These are phyloP conservation scores for Caracal caracal DNA, from an alignment of 2,113 vertebrate genomes.

Conservation along the genomic window DNA sequence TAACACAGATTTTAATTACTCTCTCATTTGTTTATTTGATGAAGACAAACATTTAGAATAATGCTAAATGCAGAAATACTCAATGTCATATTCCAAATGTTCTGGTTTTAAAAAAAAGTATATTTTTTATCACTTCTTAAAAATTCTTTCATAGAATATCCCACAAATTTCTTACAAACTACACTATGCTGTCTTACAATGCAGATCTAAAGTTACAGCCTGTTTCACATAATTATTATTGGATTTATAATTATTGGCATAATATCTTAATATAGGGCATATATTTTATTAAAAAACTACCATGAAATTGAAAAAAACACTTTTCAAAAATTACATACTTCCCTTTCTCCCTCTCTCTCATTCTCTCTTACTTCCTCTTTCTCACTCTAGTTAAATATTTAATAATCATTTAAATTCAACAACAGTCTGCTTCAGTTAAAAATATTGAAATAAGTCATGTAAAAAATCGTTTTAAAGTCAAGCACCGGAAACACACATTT, in stretches of 20 bases:
- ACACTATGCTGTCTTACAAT: constrained; percentile 10
- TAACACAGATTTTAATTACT: background rate
- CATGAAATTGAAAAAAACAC: constrained; percentile 71
- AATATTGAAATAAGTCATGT: constrained; percentile 84
- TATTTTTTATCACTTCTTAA: constrained; percentile 15
- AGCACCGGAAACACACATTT: constrained; percentile 84
- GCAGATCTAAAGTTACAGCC: background rate
- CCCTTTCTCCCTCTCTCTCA: background rate
- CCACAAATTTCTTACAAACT: background rate
- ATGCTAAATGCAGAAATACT: background rate
- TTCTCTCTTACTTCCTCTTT: background rate
- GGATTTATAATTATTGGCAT: constrained; percentile 7
- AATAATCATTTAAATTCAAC: constrained; percentile 83
- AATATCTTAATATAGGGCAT: background rate
- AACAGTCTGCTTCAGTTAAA: constrained; percentile 74
- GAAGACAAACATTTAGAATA: background rate
- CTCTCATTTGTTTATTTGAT: background rate
- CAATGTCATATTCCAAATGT: background rate
- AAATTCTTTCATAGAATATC: background rate
- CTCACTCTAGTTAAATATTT: constrained; percentile 81
- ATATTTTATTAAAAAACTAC: constrained; percentile 65
- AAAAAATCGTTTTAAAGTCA: constrained; percentile 84
- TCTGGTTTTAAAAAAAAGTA: background rate
- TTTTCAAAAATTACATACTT: constrained; percentile 15
- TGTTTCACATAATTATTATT: background rate